These are phyloP conservation scores for Hippocampus zosterae DNA, from an alignment of 2,113 vertebrate genomes.

Conservation along the genomic window DNA sequence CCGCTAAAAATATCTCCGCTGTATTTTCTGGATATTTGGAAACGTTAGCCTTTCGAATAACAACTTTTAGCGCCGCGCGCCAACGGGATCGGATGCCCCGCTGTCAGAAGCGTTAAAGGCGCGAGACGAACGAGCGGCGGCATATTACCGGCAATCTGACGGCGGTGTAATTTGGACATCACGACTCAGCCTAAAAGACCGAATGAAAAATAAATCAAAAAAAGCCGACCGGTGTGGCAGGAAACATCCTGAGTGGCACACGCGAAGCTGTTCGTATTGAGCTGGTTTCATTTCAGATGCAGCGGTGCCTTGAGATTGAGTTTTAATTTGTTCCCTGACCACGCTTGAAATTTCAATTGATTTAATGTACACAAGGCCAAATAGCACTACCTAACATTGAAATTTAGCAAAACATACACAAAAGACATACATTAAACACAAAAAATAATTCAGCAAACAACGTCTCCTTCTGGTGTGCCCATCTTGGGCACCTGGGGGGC, in stretches of 20 bases:
- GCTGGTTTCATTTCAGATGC: not conserved
- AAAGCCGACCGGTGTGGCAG: slow-evolving; percentile 35
- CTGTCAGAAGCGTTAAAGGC: slow-evolving; percentile 46
- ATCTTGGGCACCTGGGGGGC: too few species aligned
- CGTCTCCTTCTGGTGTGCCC: too few species aligned
- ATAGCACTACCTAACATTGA: too few species aligned
- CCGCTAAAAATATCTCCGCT: slow-evolving; percentile 6
- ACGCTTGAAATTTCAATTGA: too few species aligned
- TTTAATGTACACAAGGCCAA: too few species aligned
- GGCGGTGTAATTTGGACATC: slow-evolving; percentile 50
- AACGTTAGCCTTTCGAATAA: slow-evolving; percentile 31
- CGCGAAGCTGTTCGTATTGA: slow-evolving; percentile 49
- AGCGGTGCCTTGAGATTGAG: not conserved
- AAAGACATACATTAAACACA: too few species aligned
- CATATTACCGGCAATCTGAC: slow-evolving; percentile 46
- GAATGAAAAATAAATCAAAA: slow-evolving; percentile 57
- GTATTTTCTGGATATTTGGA: slow-evolving; percentile 16
- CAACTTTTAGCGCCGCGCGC: slow-evolving; percentile 40
- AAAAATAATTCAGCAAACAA: too few species aligned
- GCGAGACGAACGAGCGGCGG: slow-evolving; percentile 33
- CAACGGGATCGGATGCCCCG: slow-evolving; percentile 43
- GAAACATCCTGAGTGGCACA: slow-evolving; percentile 58
- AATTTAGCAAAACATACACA: too few species aligned
- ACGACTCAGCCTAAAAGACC: slow-evolving; percentile 46
- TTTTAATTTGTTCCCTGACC: too few species aligned